Percentiles rank a stretch among this genome's conserved stretches.
Conservation (phyloP, 53 echinoderm and acorn worm genomes). For the Zoroaster sp. region DNA sequence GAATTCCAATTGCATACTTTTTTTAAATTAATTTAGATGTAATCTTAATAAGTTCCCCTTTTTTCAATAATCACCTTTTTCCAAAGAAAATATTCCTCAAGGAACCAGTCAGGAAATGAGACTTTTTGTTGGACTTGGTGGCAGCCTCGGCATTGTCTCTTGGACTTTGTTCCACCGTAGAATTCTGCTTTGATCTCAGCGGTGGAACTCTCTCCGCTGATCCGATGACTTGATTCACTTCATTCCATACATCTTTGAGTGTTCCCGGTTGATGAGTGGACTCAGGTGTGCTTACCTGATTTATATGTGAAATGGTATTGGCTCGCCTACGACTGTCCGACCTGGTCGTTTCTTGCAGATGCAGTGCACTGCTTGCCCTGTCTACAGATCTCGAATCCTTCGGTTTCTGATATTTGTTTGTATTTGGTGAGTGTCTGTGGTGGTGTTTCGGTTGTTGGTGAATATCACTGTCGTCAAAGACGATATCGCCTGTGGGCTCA, state of each 20-base stretch:
- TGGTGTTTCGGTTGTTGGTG: not conserved
- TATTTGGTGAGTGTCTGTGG: not conserved
- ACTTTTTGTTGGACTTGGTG: slow-evolving; percentile 3
- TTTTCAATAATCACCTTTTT: slow-evolving; percentile 28
- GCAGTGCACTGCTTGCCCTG: not conserved
- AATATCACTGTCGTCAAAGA: not conserved
- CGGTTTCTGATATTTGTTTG: not conserved
- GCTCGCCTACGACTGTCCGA: not conserved
- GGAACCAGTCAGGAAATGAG: slow-evolving; percentile 14
- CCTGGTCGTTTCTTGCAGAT: not conserved
- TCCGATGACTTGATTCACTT: not conserved
- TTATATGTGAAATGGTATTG: not conserved
- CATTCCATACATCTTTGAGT: slow-evolving; percentile 16
- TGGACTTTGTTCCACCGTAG: not conserved
- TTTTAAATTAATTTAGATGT: too few species aligned
- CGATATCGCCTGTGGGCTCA: not conserved
- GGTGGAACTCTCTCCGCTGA: not conserved
- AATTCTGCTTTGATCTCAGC: slow-evolving; percentile 1
- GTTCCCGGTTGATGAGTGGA: not conserved
- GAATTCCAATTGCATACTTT: too few species aligned
- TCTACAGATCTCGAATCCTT: not conserved
- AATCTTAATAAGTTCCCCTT: too few species aligned
- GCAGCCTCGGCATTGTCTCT: not conserved
- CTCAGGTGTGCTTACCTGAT: not conserved
- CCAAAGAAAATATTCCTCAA: slow-evolving; percentile 49